Conservation (phyloP, 1,140 invertebrate species). For the Trichogramma pretiosum region DNA sequence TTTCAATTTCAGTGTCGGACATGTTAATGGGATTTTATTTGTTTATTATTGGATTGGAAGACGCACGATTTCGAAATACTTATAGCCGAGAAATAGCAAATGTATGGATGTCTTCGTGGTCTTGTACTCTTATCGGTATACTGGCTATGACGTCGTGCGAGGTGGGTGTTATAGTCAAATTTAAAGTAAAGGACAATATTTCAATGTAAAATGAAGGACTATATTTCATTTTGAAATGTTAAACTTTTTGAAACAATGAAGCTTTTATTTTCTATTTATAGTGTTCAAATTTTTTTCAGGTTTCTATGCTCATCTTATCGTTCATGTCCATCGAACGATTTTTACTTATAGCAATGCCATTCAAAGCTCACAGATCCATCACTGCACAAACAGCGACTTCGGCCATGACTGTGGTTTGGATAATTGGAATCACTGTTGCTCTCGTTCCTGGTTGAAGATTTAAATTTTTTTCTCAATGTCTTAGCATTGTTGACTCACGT, state of each 20-base stretch:
- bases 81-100: constrained; percentile 57
- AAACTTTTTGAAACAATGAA: no score
- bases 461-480: neutral
- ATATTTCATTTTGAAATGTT: no score
- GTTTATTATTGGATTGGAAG: constrained; percentile 59
- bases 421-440: constrained; percentile 53
- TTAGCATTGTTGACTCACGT: neutral
- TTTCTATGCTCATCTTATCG: constrained; percentile 64
- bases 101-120: constrained; percentile 61
- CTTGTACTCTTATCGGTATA: constrained; percentile 55
- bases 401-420: constrained; percentile 55
- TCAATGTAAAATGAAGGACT: no score
- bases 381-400: constrained; percentile 48
- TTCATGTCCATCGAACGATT: constrained; percentile 71
- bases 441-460: constrained; percentile 51
- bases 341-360: constrained; percentile 59
- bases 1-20: constrained; percentile 52
- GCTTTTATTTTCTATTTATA: no score
- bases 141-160: constrained; percentile 63
- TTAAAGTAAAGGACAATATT: no score
- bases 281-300: no score
- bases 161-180: constrained; percentile 34
- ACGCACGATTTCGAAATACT: constrained; percentile 53
- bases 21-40: constrained; percentile 73
- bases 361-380: constrained; percentile 51